Percentiles rank a stretch among this genome's conserved stretches.
Evolutionary conservation across 2,888 invertebrate genomes (phyloP).

Genomic region (Ectobius pallidus): DNA sequence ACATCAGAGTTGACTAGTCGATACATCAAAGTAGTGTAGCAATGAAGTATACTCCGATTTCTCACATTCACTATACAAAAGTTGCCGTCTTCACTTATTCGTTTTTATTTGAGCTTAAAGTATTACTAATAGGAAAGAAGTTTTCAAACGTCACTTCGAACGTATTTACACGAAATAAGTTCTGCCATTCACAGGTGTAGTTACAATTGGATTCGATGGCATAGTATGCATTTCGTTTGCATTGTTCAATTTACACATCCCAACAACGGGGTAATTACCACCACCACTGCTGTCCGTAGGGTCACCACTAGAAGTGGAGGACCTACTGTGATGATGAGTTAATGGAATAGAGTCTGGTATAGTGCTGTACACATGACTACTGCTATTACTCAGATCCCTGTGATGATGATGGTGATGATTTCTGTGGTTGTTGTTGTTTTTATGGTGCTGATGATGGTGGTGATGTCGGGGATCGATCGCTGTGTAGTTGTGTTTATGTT

Average conservation of each 20-base stretch:
- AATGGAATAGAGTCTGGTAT: conserved; percentile 40
- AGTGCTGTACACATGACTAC: conserved; percentile 43
- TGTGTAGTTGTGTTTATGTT: conserved; percentile 21
- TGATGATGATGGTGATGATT: conserved; percentile 40
- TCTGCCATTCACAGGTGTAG: conserved; percentile 28
- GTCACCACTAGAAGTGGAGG: conserved; percentile 13
- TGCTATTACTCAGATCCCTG: conserved; percentile 1
- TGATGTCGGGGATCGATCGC: conserved; percentile 19
- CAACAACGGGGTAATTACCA: not conserved
- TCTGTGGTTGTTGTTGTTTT: not conserved
- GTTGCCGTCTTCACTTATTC: not conserved
- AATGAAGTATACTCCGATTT: not conserved
- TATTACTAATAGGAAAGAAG: conserved; percentile 2
- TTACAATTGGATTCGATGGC: not conserved
- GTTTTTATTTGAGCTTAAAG: not conserved
- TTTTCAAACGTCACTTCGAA: not conserved
- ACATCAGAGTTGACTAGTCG: conserved; percentile 22
- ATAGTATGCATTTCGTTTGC: no score
- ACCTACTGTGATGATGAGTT: conserved; percentile 44
- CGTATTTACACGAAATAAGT: conserved; percentile 41
- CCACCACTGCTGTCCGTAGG: conserved; percentile 10
- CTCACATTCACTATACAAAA: not conserved
- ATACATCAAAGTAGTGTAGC: not conserved
- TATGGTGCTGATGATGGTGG: conserved; percentile 13
- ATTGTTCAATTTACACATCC: conserved; percentile 11